phyloP scores from a whole-genome alignment of 2,113 vertebrate genomes.

The Megaceryle torquata region DNA sequence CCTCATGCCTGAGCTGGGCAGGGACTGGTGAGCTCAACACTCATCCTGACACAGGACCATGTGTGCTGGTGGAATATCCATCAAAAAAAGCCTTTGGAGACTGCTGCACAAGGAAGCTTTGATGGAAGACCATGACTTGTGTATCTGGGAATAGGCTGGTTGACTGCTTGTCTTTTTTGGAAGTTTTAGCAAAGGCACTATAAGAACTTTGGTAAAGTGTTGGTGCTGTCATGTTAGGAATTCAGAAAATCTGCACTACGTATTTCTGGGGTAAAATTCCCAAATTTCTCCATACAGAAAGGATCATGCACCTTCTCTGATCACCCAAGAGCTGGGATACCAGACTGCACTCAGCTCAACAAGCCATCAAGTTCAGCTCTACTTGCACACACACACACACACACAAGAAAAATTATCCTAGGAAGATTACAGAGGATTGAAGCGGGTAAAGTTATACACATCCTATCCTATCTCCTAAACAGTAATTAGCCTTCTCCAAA shows the following conservation, averaged over 20 bases:
- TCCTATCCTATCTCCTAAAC: not conserved
- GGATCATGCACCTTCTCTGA: not conserved
- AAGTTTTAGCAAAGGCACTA: not conserved
- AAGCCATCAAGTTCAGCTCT: not conserved
- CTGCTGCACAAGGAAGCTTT: not conserved
- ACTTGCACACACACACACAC: not conserved
- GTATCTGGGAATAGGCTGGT: not conserved
- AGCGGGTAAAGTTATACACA: not conserved
- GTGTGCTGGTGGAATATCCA: not conserved
- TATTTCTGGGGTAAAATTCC: not conserved
- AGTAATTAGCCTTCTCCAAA: not conserved
- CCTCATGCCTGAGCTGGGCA: accelerated
- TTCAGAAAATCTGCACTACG: not conserved
- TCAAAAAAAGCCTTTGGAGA: not conserved
- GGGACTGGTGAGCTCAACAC: not conserved
- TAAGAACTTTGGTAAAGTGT: not conserved
- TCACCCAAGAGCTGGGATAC: not conserved
- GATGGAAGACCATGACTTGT: not conserved
- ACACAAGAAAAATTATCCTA: not conserved
- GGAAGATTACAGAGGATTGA: not conserved
- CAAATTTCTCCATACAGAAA: not conserved
- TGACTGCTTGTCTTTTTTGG: not conserved
- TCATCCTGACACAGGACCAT: not conserved
- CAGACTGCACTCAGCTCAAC: not conserved
- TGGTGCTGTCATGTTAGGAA: not conserved